phyloP scores from a whole-genome alignment of 2,888 invertebrate species.

The Aromia moschata region DNA sequence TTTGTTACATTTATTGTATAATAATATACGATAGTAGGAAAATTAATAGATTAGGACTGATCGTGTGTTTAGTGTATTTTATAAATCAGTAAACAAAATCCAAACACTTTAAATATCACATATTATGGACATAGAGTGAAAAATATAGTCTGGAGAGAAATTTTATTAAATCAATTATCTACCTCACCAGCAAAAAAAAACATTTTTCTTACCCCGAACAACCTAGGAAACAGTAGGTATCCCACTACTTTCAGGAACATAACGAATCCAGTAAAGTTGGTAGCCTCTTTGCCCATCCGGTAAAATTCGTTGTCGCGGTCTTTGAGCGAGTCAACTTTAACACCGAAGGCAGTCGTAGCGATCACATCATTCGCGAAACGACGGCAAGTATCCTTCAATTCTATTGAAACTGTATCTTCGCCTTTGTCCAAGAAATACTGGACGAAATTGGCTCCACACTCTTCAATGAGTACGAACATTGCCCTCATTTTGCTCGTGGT shows the following conservation, averaged over 20 bases:
- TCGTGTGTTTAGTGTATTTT: background rate
- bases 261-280: conserved; percentile 44
- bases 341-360: conserved; percentile 53
- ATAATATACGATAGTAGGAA: background rate
- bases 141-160: background rate
- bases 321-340: conserved; percentile 64
- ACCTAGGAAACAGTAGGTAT: background rate
- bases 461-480: conserved; percentile 50
- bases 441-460: conserved; percentile 30
- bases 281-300: conserved; percentile 61
- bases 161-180: no score
- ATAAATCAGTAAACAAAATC: background rate
- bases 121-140: background rate
- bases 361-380: conserved; percentile 66
- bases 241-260: conserved; percentile 38
- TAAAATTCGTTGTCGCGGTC: conserved; percentile 67
- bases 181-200: no score
- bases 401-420: conserved; percentile 53
- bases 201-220: conserved; percentile 4
- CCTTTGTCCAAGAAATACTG: conserved; percentile 35
- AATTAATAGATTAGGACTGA: no score
- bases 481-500: conserved; percentile 56
- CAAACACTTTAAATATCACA: background rate
- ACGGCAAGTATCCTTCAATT: conserved; percentile 62
- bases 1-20: background rate